These are phyloP conservation scores for Cyrtodaria siliqua DNA, from an alignment of 2,888 invertebrate species.

Conservation along the genomic window DNA sequence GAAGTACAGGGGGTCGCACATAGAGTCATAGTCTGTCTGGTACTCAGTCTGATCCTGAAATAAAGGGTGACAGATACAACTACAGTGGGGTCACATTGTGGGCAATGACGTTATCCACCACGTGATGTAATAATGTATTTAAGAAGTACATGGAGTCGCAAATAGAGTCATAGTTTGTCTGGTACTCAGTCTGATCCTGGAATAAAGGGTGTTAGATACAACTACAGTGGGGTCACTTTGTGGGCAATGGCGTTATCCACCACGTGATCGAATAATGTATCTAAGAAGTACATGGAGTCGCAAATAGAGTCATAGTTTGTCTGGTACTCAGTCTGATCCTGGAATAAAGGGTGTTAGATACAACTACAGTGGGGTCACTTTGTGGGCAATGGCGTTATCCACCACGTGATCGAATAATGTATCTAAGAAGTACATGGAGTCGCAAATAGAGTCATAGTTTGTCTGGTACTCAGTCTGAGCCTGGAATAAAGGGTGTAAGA, in stretches of 20 bases:
- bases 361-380: too few relatives aligned
- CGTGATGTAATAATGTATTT: too few relatives aligned
- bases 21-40: constrained; percentile 47
- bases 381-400: too few relatives aligned
- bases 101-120: too few relatives aligned
- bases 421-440: too few relatives aligned
- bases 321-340: constrained; percentile 49
- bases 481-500: too few relatives aligned
- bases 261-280: too few relatives aligned
- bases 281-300: constrained; percentile 19
- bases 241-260: too few relatives aligned
- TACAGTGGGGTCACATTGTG: too few relatives aligned
- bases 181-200: constrained; percentile 48
- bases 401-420: too few relatives aligned
- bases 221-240: constrained; percentile 20
- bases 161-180: constrained; percentile 47
- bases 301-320: constrained; percentile 53
- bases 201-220: not conserved
- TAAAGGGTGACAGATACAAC: not conserved
- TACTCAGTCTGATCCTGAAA: constrained; percentile 51
- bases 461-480: too few relatives aligned
- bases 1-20: constrained; percentile 51
- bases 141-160: constrained; percentile 29
- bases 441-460: too few relatives aligned
- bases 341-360: not conserved